These are phyloP conservation scores for Diploptera punctata DNA, from an alignment of 2,888 invertebrate genomes.

Conservation along the genomic window DNA sequence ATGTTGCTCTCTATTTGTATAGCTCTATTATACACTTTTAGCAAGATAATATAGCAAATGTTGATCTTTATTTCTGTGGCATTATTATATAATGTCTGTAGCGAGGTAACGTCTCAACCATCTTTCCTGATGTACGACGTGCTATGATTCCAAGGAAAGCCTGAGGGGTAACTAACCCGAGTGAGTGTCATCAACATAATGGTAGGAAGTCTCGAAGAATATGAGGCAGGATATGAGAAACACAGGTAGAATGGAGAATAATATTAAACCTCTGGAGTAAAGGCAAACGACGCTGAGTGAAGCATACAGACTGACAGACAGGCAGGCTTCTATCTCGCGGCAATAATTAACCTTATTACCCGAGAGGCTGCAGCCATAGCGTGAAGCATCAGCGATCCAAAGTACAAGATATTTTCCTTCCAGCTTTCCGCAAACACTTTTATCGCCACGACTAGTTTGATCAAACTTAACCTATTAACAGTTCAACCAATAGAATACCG, in stretches of 20 bases:
- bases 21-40: too few relatives aligned
- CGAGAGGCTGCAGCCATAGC: background rate
- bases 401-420: background rate
- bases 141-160: background rate
- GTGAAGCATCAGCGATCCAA: background rate
- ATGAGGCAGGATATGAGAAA: slow-evolving; percentile 4
- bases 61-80: too few relatives aligned
- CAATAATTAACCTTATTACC: slow-evolving; percentile 28
- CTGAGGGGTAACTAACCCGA: background rate
- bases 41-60: too few relatives aligned
- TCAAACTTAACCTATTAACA: slow-evolving; percentile 2
- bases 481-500: background rate
- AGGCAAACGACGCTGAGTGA: background rate
- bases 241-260: slow-evolving; percentile 4
- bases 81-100: too few relatives aligned
- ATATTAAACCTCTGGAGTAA: slow-evolving; percentile 17
- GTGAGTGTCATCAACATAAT: background rate
- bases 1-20: too few relatives aligned
- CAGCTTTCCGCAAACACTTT: too few relatives aligned
- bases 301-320: slow-evolving; percentile 18
- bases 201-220: slow-evolving; percentile 8
- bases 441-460: too few relatives aligned
- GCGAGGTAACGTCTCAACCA: background rate
- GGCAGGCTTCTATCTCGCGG: slow-evolving; percentile 26
- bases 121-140: background rate